Conservation (phyloP, 2,797 vertebrate genomes). For the Eleutherodactylus coqui region DNA sequence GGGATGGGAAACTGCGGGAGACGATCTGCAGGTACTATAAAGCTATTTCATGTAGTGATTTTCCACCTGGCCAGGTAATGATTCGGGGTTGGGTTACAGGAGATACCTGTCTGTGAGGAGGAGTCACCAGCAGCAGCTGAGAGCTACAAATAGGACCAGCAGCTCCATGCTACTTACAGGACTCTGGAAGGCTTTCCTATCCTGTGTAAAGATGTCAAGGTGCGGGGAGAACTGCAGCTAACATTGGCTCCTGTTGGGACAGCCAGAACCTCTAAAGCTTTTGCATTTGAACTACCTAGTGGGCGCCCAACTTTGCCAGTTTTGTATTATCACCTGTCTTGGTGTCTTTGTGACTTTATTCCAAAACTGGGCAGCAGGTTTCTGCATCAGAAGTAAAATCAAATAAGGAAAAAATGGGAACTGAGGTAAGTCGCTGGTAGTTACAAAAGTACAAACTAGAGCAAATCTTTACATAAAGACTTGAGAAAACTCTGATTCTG, state of each 20-base stretch:
- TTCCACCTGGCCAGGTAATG: constrained; percentile 73
- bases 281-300: constrained; percentile 30
- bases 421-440: neutral
- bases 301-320: constrained; percentile 29
- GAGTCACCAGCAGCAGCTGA: constrained; percentile 63
- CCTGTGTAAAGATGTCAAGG: constrained; percentile 69
- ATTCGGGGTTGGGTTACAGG: constrained; percentile 70
- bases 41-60: too few species aligned
- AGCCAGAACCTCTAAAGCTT: constrained; percentile 57
- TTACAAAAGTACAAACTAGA: neutral
- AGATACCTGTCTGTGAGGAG: constrained; percentile 62
- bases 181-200: constrained; percentile 64
- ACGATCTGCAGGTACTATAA: too few species aligned
- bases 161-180: constrained; percentile 62
- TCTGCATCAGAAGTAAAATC: neutral
- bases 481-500: too few species aligned
- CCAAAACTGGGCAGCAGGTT: constrained; percentile 9
- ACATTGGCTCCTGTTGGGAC: constrained; percentile 64
- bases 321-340: constrained; percentile 16
- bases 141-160: constrained; percentile 58
- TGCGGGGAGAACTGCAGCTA: constrained; percentile 69
- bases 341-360: constrained; percentile 21
- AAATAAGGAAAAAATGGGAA: constrained; percentile 1
- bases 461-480: neutral
- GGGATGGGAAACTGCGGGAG: too few species aligned